Evolutionary conservation across 2,888 invertebrate genomes (phyloP), one percentile per base, ranked within the genome.

Genomic region (Euplagia quadripunctaria): DNA sequence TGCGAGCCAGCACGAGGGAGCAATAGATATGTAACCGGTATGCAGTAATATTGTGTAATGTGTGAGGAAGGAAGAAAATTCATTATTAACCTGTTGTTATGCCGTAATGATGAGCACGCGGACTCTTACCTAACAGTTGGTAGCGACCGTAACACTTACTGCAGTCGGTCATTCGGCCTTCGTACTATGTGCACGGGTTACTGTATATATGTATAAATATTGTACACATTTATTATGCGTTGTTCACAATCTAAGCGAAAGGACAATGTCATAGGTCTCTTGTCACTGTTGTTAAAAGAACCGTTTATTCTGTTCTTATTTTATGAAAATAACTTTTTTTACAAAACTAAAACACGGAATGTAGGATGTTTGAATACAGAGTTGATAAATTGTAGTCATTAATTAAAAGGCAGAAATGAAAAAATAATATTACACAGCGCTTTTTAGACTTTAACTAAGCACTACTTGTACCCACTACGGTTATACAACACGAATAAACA

Each of bases 31-130:
- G 78, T 76, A 80, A 83, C 77, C 82, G 79, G 88, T 87, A 86
- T 90, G 89, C 82, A 85, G 83, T 87, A 85, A 88, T 79, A 89
- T 93, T 92, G 91, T 90, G 89, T 87, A 92, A 92, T 90, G 84
- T 73, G 84, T 72, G 82, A 92, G 92, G 93, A 93, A 93, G 94
- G 93, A 94, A 93, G 92, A 89, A 86, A 85, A 87, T 86, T 85
- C 83, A 85, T 81, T 83, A 86, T 86, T 84, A 81, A 83, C 79
- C 74, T 69, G 86, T 86, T 86, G 87, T 91, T 88, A 89, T 87
- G 89, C 85, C 70, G 89, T 88, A 91, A 90, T 88, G 86, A 87
- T 83, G 87, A 80, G 89, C 89, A 88, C 85, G 86, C 88, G 84
- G 77, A 77, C 79, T 82, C 84, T 92, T 92, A 91, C 87, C 86